Evolutionary conservation across 2,888 invertebrate genomes (phyloP), one percentile per base, ranked within the genome.

Genomic region (Diadegma fenestrale): DNA sequence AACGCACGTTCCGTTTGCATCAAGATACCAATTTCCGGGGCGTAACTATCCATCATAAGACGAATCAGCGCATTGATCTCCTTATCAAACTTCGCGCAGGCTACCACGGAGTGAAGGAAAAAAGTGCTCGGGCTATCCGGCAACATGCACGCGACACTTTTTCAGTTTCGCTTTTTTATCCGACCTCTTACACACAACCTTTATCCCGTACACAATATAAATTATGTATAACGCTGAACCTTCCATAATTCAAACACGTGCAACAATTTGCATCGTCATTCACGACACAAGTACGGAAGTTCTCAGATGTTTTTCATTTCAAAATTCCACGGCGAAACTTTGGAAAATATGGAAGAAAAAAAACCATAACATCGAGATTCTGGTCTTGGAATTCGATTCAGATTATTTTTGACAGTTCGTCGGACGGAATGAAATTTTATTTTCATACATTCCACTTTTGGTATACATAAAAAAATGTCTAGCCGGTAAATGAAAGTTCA

Each of bases 41-140:
- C 72, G 58, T 73, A 26, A 73, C 72, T 73, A 37, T 73, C 72
- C 58, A 73, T 73, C 37, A 73, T 14, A 58, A 17, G 41, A 10
- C 72, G n/a, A 73, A 43, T 73, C 72, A 58, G n/a, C 41, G 22
- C 54, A 73, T 73, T 45, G 58, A 73, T 73, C 72, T 54, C 48
- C 69, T n/a, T 41, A 51, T 48, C 17, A 22, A 54, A 41, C 41
- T 73, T 33, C 37, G 43, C 22, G 22, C 14, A 26, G 17, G 41
- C 41, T 58, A 26, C 6, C 7, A 1, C 10, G 14, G 54, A 14
- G 51, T 61, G 17, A 58, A 61, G 48, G 48, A 73, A 58, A 41
- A 58, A 61, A 45, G 30, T 54, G 58, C 17, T 22, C 26, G 41
- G 22, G 72, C 41, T 73, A 58, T 58, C 58, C n/a, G 58, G 10